These are phyloP conservation scores for Ceratotherium simum DNA, from an alignment of 2,113 vertebrate genomes.

Conservation along the genomic window DNA sequence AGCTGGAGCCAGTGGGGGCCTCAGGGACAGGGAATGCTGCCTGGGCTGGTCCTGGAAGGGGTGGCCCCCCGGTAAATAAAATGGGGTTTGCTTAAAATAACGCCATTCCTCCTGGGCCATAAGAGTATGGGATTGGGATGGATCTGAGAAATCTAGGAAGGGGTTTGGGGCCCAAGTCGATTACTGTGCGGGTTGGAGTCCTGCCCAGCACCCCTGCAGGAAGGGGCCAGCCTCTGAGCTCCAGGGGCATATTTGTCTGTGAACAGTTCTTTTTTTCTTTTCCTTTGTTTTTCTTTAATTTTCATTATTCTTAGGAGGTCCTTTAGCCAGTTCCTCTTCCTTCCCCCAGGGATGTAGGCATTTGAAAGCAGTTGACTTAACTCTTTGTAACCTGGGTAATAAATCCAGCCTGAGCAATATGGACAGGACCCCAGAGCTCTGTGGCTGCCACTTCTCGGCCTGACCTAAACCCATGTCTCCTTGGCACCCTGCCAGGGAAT, in stretches of 20 bases:
- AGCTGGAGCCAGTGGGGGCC: not conserved
- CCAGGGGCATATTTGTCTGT: not conserved
- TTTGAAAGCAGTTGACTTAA: not conserved
- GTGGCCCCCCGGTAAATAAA: not conserved
- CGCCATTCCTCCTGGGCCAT: not conserved
- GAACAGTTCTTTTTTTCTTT: not conserved
- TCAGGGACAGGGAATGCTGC: rapidly evolving
- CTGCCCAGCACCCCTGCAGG: not conserved
- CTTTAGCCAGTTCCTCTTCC: not conserved
- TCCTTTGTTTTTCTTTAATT: not conserved
- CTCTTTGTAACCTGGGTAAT: not conserved
- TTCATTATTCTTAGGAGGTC: not conserved
- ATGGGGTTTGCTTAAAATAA: not conserved
- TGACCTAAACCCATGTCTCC: not conserved
- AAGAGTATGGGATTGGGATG: not conserved
- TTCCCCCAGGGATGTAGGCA: not conserved
- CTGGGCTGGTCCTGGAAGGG: not conserved
- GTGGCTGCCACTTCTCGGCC: not conserved
- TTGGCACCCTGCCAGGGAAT: not conserved
- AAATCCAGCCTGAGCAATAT: not conserved
- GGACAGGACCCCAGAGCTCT: not conserved
- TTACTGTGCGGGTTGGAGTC: not conserved
- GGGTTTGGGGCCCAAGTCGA: not conserved
- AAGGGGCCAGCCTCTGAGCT: not conserved
- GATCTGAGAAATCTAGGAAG: not conserved